Evolutionary conservation across 2,797 vertebrate species (phyloP).

Genomic region (Morelia viridis): DNA sequence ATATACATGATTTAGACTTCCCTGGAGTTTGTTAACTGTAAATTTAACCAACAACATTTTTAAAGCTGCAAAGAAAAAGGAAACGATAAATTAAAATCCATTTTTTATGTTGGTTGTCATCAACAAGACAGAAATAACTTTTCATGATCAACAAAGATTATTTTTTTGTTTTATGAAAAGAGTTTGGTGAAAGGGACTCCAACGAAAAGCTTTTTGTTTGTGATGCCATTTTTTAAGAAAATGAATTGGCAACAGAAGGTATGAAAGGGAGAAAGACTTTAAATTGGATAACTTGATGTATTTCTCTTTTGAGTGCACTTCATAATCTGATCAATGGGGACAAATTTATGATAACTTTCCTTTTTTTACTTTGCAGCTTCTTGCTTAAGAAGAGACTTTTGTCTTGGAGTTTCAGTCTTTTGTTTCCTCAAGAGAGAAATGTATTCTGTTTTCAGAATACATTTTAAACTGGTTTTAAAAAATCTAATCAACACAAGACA

Average conservation of each 20-base stretch:
- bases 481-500: background rate
- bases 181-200: background rate
- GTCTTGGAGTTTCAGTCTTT: background rate
- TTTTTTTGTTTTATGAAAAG: background rate
- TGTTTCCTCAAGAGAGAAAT: background rate
- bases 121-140: constrained; percentile 14
- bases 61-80: constrained; percentile 37
- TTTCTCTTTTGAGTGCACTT: constrained; percentile 19
- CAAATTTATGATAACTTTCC: background rate
- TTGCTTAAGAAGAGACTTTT: background rate
- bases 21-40: constrained; percentile 55
- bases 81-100: constrained; percentile 25
- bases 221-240: constrained; percentile 31
- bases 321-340: constrained; percentile 12
- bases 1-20: constrained; percentile 59
- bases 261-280: constrained; percentile 26
- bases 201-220: constrained; percentile 29
- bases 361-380: background rate
- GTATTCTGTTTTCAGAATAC: constrained; percentile 14
- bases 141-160: constrained; percentile 20
- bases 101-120: background rate
- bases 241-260: constrained; percentile 9
- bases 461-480: background rate
- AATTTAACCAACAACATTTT: constrained; percentile 56
- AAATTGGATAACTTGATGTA: constrained; percentile 30